A percentile compares a stretch with the other conserved stretches of the same genome.
Conservation (phyloP, 1,140 invertebrate genomes). For the Centruroides vittatus region DNA sequence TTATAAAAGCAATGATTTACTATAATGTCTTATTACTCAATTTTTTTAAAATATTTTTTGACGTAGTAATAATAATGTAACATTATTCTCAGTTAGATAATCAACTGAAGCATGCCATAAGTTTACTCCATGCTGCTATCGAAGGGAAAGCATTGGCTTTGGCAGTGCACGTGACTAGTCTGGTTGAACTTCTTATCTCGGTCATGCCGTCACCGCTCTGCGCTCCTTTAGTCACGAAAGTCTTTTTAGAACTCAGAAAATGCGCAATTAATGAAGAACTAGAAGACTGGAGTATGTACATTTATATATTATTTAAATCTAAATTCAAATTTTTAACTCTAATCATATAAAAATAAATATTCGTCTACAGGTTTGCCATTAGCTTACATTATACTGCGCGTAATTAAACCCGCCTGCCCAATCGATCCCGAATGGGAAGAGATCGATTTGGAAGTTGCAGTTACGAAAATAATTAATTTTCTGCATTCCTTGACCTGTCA, state of each 20-base stretch:
- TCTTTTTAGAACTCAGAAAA: too few relatives aligned
- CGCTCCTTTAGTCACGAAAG: conserved; percentile 25
- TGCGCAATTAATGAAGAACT: too few relatives aligned
- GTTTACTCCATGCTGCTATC: conserved; percentile 44
- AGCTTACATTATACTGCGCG: conserved; percentile 49
- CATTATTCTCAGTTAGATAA: conserved; percentile 39
- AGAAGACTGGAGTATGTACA: too few relatives aligned
- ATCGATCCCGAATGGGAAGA: conserved; percentile 60
- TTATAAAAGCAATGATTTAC: too few relatives aligned
- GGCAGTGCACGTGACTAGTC: conserved; percentile 24
- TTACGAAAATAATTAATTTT: conserved; percentile 19
- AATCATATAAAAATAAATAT: not conserved
- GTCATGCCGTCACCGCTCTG: conserved; percentile 33
- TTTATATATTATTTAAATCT: too few relatives aligned
- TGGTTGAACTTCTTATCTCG: conserved; percentile 21
- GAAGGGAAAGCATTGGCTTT: conserved; percentile 44
- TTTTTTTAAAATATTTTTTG: not conserved
- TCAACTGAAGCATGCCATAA: conserved; percentile 43
- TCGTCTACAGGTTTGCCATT: conserved; percentile 37
- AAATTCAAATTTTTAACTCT: too few relatives aligned
- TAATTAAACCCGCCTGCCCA: conserved; percentile 60
- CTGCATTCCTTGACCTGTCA: conserved; percentile 38
- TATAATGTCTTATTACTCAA: too few relatives aligned
- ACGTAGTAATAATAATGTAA: not conserved
- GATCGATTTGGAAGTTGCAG: conserved; percentile 44